These are phyloP conservation scores for Monopterus albus DNA, from an alignment of 2,113 vertebrate species.

Conservation along the genomic window DNA sequence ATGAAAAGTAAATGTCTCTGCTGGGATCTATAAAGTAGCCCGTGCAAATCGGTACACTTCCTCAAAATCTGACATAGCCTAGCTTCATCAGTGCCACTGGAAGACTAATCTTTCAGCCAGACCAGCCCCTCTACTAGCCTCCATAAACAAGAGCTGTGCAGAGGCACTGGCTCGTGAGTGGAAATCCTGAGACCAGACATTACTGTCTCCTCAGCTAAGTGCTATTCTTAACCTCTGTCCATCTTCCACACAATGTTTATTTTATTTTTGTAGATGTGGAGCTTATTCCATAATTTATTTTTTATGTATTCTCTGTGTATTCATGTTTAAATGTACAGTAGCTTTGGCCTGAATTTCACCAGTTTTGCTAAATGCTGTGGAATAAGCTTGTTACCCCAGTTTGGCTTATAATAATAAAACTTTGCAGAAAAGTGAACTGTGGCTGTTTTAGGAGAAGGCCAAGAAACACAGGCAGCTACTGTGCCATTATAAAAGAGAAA, in stretches of 20 bases:
- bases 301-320: not conserved
- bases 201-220: not conserved
- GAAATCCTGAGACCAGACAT: not conserved
- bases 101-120: slow-evolving; percentile 39
- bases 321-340: not conserved
- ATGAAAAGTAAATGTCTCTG: slow-evolving; percentile 59
- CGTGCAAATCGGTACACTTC: slow-evolving; percentile 65
- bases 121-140: not conserved
- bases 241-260: not conserved
- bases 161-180: not conserved
- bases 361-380: slow-evolving; percentile 7
- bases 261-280: not conserved
- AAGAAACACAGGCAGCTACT: slow-evolving; percentile 31
- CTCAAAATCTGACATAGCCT: slow-evolving; percentile 35
- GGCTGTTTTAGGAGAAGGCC: slow-evolving; percentile 39
- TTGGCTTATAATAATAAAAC: slow-evolving; percentile 11
- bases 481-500: slow-evolving; percentile 10
- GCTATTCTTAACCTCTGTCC: not conserved
- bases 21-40: slow-evolving; percentile 66
- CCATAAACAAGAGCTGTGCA: not conserved
- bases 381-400: slow-evolving; percentile 42
- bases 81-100: slow-evolving; percentile 33
- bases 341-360: slow-evolving; percentile 15
- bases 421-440: not conserved
- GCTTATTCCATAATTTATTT: not conserved